Conservation (phyloP, 2,113 vertebrate species). For the Aegotheles bennettii region DNA sequence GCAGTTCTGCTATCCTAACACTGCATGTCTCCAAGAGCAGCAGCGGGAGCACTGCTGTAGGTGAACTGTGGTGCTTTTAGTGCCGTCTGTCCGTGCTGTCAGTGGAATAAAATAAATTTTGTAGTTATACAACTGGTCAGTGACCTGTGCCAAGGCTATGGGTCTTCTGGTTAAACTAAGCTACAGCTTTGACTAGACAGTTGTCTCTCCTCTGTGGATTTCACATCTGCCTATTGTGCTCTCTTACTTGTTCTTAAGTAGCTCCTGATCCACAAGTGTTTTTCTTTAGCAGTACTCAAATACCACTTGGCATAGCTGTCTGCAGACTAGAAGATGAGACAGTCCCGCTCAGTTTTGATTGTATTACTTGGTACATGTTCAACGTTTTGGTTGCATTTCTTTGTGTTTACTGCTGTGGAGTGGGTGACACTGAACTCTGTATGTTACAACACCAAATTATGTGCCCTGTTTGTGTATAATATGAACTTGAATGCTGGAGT, state of each 20-base stretch:
- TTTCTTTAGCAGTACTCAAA: not conserved
- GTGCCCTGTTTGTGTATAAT: not conserved
- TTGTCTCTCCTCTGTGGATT: not conserved
- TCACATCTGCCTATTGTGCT: rapidly evolving
- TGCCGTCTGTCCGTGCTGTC: not conserved
- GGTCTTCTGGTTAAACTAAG: not conserved
- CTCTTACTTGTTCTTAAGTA: not conserved
- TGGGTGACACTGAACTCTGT: not conserved
- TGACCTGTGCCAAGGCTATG: not conserved
- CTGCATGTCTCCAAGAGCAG: not conserved
- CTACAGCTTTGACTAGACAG: not conserved
- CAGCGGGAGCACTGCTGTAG: not conserved
- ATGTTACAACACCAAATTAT: not conserved
- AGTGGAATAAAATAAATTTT: not conserved
- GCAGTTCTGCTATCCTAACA: not conserved
- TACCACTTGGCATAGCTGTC: not conserved
- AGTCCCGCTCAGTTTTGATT: not conserved
- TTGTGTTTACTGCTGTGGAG: not conserved
- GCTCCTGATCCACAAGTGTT: not conserved
- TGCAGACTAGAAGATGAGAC: not conserved
- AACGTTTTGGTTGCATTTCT: not conserved
- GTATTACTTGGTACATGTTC: not conserved
- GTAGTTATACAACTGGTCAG: not conserved
- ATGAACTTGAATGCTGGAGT: not conserved
- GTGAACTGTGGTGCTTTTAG: not conserved